Conservation (phyloP, 2,888 invertebrate species). For the Lamproptera curius region DNA sequence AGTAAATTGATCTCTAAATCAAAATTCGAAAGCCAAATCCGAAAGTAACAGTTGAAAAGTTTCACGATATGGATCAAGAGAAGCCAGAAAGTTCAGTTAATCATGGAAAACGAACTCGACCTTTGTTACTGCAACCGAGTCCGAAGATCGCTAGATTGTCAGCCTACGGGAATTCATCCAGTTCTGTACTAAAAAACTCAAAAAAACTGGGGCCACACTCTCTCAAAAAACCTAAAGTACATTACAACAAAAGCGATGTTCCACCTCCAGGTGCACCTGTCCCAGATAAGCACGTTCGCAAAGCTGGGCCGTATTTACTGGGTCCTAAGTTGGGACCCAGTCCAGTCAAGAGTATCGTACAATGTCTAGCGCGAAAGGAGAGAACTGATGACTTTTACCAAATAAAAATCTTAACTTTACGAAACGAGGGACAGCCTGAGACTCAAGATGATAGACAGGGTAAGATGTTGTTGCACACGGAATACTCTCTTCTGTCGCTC, state of each 20-base stretch:
- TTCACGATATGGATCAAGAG: slow-evolving; percentile 62
- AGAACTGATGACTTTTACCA: slow-evolving; percentile 82
- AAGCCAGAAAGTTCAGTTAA: slow-evolving; percentile 57
- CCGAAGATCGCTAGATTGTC: slow-evolving; percentile 60
- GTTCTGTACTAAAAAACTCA: slow-evolving; percentile 49
- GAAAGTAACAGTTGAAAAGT: slow-evolving; percentile 20
- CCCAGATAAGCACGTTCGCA: slow-evolving; percentile 72
- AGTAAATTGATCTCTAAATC: not conserved
- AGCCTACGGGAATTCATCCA: slow-evolving; percentile 51
- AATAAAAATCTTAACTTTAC: slow-evolving; percentile 80
- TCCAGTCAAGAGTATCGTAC: slow-evolving; percentile 86
- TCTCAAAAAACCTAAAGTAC: slow-evolving; percentile 44
- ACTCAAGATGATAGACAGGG: slow-evolving; percentile 87
- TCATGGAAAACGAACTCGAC: slow-evolving; percentile 68
- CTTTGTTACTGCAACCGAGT: slow-evolving; percentile 62
- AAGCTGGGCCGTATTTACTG: slow-evolving; percentile 83
- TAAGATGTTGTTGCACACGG: slow-evolving; percentile 87
- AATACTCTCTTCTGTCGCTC: slow-evolving; percentile 84
- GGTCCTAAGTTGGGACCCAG: slow-evolving; percentile 85
- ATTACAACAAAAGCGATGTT: slow-evolving; percentile 56
- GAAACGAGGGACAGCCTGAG: slow-evolving; percentile 76
- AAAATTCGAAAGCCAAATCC: not conserved
- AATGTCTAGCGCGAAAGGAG: slow-evolving; percentile 84
- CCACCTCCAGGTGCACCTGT: slow-evolving; percentile 74
- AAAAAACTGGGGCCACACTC: slow-evolving; percentile 46